Base-by-base conservation (phyloP, 2,797 vertebrate genomes). In the Cirrhinus mrigala region DNA sequence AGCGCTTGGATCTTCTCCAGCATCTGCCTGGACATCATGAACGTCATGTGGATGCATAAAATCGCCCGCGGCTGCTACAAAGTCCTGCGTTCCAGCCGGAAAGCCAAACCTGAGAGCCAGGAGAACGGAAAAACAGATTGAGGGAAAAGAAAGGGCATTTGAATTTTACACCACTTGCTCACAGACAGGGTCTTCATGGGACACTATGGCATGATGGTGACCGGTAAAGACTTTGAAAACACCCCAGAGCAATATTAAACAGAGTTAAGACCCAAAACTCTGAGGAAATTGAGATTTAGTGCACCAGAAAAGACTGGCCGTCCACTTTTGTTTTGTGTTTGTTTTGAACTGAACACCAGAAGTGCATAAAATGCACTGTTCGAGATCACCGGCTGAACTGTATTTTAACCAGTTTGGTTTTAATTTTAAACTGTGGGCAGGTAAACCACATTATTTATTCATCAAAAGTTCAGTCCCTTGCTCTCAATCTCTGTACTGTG, bases 41-140 rank as follows among this genome's bases (percentile, higher is more conserved):
- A 99, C 91, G 16, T 98, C 86, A 98, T 98, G 96, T 99, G 98
- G 98, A 99, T 99, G 98, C 94, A 97, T 90, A 99, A 97, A 93
- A 99, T 99, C 20, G 95, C 96, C 69, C 96, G 95, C 80, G 98
- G 98, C 90, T 99, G 98, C 94, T 95, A 96, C 92, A 98, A 91
- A 90, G 97, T 99, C 86, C 91, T 99, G 91, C 93, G 92, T 85
- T 95, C 97, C 9, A 94, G 96, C 3, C 94, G 92, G 79, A 92
- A 22, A 82, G 85, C 93, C 78, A 96, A 97, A 92, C 89, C 89
- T 1, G 87, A 90, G 82, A 73, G 86, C 50, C 94, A 97, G 75
- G 96, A 97, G 93, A 99, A 99, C 27, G 97, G 98, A 77, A 99
- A 98, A 93, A 93, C 93, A 52, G 94, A 97, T 86, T 99, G 96